A percentile compares a stretch with the other conserved stretches of the same genome.
These are phyloP conservation scores for Oxyteleia sp. DNA, from an alignment of 2,888 invertebrate species.

Conservation along the genomic window DNA sequence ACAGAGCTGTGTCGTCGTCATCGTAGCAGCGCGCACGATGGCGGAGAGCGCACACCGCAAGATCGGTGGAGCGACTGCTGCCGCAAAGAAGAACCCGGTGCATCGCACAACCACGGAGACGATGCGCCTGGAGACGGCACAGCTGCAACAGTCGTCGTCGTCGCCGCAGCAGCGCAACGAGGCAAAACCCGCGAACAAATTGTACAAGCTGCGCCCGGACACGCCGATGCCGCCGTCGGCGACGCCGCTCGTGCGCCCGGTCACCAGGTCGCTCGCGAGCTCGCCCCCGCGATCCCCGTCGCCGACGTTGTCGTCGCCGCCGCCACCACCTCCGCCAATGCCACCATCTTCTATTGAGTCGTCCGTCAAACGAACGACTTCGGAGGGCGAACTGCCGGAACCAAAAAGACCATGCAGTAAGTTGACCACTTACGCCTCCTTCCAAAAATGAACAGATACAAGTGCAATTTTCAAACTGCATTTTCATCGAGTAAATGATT, in stretches of 20 bases:
- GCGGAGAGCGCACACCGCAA: constrained; percentile 86
- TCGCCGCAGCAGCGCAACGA: constrained; percentile 78
- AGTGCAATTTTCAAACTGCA: constrained; percentile 45
- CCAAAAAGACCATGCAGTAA: constrained; percentile 95
- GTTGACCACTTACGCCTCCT: constrained; percentile 82
- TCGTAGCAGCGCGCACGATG: constrained; percentile 73
- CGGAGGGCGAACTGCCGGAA: constrained; percentile 92
- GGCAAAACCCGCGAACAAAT: constrained; percentile 75
- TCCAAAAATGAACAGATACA: constrained; percentile 35
- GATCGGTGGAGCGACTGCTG: constrained; percentile 81
- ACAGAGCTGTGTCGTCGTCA: not conserved
- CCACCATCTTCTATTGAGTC: constrained; percentile 82
- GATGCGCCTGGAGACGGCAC: too few species aligned
- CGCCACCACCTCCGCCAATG: constrained; percentile 78
- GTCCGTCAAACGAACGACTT: constrained; percentile 91
- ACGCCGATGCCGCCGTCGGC: constrained; percentile 72
- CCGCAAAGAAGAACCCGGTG: constrained; percentile 83
- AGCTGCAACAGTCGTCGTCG: too few species aligned
- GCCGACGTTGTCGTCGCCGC: too few species aligned
- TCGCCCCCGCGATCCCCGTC: too few species aligned
- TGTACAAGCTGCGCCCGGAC: constrained; percentile 85
- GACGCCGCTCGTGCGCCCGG: not conserved
- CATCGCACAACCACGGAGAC: too few species aligned
- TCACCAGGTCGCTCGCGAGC: too few species aligned
- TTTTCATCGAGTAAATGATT: constrained; percentile 61